Evolutionary conservation across 2,888 invertebrate species (phyloP), one percentile per base, ranked within the genome.

Genomic region (Electrophaes corylata): DNA sequence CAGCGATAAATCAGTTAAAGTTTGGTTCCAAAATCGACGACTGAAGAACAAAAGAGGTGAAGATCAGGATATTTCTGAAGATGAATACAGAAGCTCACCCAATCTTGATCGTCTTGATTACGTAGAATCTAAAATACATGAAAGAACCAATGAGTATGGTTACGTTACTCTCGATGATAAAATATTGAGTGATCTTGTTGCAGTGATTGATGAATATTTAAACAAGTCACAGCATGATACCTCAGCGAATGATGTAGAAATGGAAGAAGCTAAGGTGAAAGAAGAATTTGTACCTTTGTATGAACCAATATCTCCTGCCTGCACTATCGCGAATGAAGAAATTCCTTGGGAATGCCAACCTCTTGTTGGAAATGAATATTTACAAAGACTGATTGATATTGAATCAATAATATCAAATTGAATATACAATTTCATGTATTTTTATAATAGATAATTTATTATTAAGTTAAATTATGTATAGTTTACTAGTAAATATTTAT

Each of bases 21-120:
- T 96, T 11, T 96, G 96, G 96, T 96, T 96, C 74, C 96, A 96
- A 75, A 96, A 96, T 75, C 89, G 95, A 0, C 83, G 96, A 0
- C 94, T 96, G 93, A 94, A 94, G 66, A 83, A 76, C 64, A 94
- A 94, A 72, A 94, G 93, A 69, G 92, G 92, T 47, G 79, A 64
- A 10, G 64, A 37, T 35, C 35, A 35, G 35, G 12, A 72, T 0
- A 23, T 62, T 44, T 58, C 57, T 29, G 53, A 41, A 40, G 26
- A 48, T 18, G 54, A 52, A 44, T 45, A 31, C 11, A 46, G 56
- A 53, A 56, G 40, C 60, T 19, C 71, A 66, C 10, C 49, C 8
- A 50, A 52, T 12, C 23, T 55, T 0, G 66, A 70, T 41, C 67
- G 70, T 10, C 58, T 84, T 2, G 71, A 78, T 26, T 73, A 70